phyloP scores from a whole-genome alignment of 2,888 invertebrate genomes.

The Euproctis similis region DNA sequence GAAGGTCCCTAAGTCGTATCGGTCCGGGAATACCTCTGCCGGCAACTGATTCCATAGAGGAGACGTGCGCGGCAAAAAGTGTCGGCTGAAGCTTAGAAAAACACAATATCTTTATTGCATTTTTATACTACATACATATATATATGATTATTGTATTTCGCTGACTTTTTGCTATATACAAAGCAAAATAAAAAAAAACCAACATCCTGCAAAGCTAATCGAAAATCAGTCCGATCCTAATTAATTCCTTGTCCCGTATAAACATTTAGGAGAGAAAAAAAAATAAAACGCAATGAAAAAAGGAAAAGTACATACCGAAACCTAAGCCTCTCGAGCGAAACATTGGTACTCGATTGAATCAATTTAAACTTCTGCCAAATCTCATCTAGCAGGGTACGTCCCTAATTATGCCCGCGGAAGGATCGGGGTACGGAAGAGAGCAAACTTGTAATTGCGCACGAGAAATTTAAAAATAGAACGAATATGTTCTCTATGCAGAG shows the following conservation, averaged over 20 bases:
- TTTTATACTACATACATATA: too few species aligned
- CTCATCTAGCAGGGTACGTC: constrained; percentile 66
- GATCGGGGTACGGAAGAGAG: constrained; percentile 54
- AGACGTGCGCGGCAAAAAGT: too few species aligned
- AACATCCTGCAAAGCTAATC: constrained; percentile 18
- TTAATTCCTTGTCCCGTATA: constrained; percentile 51
- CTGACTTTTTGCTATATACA: not conserved
- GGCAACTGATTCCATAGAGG: too few species aligned
- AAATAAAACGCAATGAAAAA: constrained; percentile 19
- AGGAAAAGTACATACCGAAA: constrained; percentile 29
- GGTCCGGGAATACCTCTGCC: too few species aligned
- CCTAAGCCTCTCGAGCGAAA: constrained; percentile 49
- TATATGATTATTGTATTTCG: too few species aligned
- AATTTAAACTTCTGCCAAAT: constrained; percentile 66
- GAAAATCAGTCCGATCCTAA: constrained; percentile 39
- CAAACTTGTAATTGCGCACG: constrained; percentile 33
- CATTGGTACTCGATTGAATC: constrained; percentile 69
- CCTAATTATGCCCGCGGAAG: constrained; percentile 72
- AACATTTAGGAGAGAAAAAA: constrained; percentile 24
- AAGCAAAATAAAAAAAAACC: constrained; percentile 12
- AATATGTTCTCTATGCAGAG: constrained; percentile 19
- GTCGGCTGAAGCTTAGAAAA: too few species aligned
- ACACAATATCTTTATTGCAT: too few species aligned
- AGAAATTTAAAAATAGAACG: constrained; percentile 20
- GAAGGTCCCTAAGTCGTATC: too few species aligned